These are phyloP conservation scores for Enteromius viviparus DNA, from an alignment of 2,797 vertebrate species.

Conservation along the genomic window DNA sequence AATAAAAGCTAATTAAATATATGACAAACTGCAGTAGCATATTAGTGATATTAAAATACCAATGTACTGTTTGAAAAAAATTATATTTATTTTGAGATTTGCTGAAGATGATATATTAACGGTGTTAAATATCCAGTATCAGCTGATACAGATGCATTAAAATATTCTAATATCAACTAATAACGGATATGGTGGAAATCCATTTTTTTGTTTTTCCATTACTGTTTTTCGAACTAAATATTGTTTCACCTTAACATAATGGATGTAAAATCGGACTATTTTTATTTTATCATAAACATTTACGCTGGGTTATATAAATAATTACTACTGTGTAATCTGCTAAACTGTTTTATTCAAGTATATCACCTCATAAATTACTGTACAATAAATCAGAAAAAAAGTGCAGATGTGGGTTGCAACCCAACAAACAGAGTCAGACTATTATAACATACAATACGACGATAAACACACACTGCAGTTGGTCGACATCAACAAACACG, in stretches of 20 bases:
- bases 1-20: not conserved
- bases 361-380: conserved; percentile 73
- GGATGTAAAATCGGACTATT: not conserved
- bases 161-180: not conserved
- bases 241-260: not conserved
- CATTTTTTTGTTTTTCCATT: not conserved
- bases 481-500: conserved; percentile 27
- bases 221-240: not conserved
- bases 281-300: not conserved
- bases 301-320: not conserved
- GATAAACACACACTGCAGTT: conserved; percentile 62
- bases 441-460: conserved; percentile 60
- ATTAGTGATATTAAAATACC: not conserved
- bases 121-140: not conserved
- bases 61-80: conserved; percentile 3
- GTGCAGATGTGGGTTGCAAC: conserved; percentile 74
- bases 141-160: not conserved
- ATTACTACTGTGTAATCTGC: conserved; percentile 56
- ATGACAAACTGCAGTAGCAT: not conserved
- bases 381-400: conserved; percentile 76
- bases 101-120: not conserved
- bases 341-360: conserved; percentile 81
- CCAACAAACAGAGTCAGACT: conserved; percentile 66
- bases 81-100: not conserved
- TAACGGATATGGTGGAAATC: not conserved